These are phyloP conservation scores for Megalonaias nervosa DNA, from an alignment of 1,140 invertebrate species.

Conservation along the genomic window DNA sequence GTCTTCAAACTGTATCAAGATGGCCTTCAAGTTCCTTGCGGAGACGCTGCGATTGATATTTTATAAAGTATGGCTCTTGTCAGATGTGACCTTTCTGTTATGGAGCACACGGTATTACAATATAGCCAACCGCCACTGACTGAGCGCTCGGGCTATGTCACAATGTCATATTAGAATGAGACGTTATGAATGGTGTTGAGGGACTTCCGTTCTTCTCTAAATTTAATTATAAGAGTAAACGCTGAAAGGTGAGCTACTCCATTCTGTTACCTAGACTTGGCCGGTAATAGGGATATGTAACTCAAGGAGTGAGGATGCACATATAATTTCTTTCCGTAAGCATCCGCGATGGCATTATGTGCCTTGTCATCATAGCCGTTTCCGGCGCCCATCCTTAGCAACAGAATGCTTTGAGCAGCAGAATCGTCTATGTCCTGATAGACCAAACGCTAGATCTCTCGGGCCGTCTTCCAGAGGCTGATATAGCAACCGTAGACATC, in stretches of 20 bases:
- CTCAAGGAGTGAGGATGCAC: neutral
- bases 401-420: neutral
- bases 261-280: neutral
- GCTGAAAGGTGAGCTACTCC: constrained; percentile 11
- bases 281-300: constrained; percentile 11
- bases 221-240: neutral
- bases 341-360: neutral
- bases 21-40: constrained; percentile 9
- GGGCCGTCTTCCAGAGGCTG: no score
- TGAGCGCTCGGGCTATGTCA: constrained; percentile 5
- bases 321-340: neutral
- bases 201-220: neutral
- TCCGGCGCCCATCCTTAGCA: neutral
- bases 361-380: neutral
- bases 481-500: no score
- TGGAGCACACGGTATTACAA: constrained; percentile 9
- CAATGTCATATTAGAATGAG: constrained; percentile 11
- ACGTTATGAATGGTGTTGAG: constrained; percentile 10
- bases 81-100: neutral
- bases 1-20: constrained; percentile 22
- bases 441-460: neutral
- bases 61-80: no score
- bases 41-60: constrained; percentile 17
- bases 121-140: neutral
- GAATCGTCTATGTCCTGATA: neutral